Evolutionary conservation across 2,113 vertebrate species (phyloP).

Genomic region (Thunnus maccoyii): DNA sequence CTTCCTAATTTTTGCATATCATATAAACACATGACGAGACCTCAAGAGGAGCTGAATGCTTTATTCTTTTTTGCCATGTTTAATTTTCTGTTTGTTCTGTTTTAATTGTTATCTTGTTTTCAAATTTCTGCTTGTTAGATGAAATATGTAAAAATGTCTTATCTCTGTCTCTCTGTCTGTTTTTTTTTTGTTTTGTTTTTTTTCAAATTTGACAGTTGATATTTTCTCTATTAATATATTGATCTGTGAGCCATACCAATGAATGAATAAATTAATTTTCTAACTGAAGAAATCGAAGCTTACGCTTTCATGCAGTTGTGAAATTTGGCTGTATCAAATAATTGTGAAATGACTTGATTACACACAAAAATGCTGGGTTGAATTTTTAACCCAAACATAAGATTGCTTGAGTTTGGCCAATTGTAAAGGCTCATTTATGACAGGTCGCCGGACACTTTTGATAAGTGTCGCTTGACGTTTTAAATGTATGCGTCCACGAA

Average conservation of each 20-base stretch:
- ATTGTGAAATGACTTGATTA: constrained; percentile 3
- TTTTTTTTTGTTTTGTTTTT: not conserved
- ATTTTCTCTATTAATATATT: constrained; percentile 46
- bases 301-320: not conserved
- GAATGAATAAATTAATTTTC: constrained; percentile 66
- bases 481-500: too few species aligned
- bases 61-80: constrained; percentile 17
- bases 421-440: too few species aligned
- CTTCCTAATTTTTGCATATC: constrained; percentile 37
- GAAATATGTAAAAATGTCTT: not conserved
- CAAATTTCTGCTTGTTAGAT: not conserved
- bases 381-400: too few species aligned
- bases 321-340: not conserved
- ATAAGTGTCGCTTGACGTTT: too few species aligned
- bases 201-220: constrained; percentile 28
- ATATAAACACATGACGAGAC: constrained; percentile 39
- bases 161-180: too few species aligned
- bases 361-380: too few species aligned
- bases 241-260: constrained; percentile 37
- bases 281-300: not conserved
- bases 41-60: constrained; percentile 43
- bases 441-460: too few species aligned
- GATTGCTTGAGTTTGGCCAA: too few species aligned
- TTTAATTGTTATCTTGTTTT: not conserved
- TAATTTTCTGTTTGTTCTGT: constrained; percentile 6